Evolutionary conservation across 2,888 invertebrate genomes (phyloP).

Genomic region (Philereme transversata): DNA sequence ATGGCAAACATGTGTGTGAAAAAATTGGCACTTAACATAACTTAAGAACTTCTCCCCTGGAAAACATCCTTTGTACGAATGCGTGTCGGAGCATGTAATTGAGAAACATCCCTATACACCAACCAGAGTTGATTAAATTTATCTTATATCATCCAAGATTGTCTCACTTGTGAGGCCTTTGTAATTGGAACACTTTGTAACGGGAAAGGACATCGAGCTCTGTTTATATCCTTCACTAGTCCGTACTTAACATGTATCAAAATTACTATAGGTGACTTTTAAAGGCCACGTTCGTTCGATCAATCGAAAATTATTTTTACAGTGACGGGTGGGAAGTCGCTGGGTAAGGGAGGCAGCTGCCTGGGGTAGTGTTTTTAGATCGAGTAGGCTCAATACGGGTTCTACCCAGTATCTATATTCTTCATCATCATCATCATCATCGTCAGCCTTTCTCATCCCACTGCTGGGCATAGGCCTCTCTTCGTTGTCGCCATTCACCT

Average conservation of each 20-base stretch:
- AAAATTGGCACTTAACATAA: constrained; percentile 2
- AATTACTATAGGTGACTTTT: neutral
- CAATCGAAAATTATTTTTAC: too few relatives aligned
- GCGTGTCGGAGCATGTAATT: constrained; percentile 34
- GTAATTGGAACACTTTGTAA: constrained; percentile 32
- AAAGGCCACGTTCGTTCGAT: too few relatives aligned
- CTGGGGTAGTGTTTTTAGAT: too few relatives aligned
- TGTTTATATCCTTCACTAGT: constrained; percentile 9
- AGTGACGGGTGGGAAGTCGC: too few relatives aligned
- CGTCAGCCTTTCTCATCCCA: too few relatives aligned
- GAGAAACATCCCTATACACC: constrained; percentile 29
- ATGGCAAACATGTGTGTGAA: too few relatives aligned
- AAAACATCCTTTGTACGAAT: constrained; percentile 16
- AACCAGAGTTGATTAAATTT: constrained; percentile 37
- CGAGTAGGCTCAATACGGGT: too few relatives aligned
- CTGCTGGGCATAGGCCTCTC: too few relatives aligned
- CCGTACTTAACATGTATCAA: constrained; percentile 3
- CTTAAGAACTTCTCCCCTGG: constrained; percentile 6
- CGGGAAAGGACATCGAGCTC: constrained; percentile 15
- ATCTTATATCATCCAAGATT: constrained; percentile 31
- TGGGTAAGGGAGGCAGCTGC: too few relatives aligned
- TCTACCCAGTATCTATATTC: too few relatives aligned
- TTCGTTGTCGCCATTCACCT: too few relatives aligned
- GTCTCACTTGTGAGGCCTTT: constrained; percentile 33
- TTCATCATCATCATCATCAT: too few relatives aligned